phyloP scores from a whole-genome alignment of 2,113 vertebrate genomes.

The Oncorhynchus gorbuscha region DNA sequence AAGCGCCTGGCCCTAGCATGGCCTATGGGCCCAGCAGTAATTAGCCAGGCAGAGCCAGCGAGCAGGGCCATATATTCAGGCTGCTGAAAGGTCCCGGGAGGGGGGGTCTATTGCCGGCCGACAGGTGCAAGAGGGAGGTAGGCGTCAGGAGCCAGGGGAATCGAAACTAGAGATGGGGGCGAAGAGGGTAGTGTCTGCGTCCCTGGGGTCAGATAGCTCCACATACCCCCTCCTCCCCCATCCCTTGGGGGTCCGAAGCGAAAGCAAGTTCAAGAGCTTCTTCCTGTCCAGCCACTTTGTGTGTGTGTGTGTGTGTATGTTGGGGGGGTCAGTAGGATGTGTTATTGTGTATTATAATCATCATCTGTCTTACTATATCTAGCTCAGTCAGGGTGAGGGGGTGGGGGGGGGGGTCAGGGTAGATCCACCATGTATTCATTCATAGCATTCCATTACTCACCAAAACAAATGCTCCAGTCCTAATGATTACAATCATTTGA shows the following conservation, averaged over 20 bases:
- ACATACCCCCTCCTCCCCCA: slow-evolving; percentile 3
- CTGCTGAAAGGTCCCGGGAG: slow-evolving; percentile 83
- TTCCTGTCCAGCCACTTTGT: slow-evolving; percentile 44
- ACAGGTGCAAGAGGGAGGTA: slow-evolving; percentile 82
- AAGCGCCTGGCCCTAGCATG: slow-evolving; percentile 17
- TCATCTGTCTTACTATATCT: slow-evolving; percentile 57
- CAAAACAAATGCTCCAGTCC: background rate
- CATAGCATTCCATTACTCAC: slow-evolving; percentile 16
- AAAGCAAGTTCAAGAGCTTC: slow-evolving; percentile 55
- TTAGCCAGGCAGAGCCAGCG: slow-evolving; percentile 77
- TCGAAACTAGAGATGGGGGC: slow-evolving; percentile 72
- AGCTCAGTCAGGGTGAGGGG: slow-evolving; percentile 17
- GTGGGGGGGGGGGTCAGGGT: slow-evolving; percentile 34
- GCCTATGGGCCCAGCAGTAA: slow-evolving; percentile 72
- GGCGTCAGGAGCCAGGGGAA: slow-evolving; percentile 67
- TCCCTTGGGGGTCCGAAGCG: slow-evolving; percentile 60
- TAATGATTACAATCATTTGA: background rate
- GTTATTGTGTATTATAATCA: slow-evolving; percentile 53
- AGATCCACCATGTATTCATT: slow-evolving; percentile 50
- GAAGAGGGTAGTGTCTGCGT: slow-evolving; percentile 50
- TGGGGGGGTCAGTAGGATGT: slow-evolving; percentile 24
- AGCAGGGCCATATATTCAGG: slow-evolving; percentile 85
- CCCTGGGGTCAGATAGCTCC: slow-evolving; percentile 54
- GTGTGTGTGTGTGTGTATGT: slow-evolving; percentile 24
- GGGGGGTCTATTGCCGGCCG: slow-evolving; percentile 85